Evolutionary conservation across 2,113 vertebrate genomes (phyloP).

Genomic region (Amia ocellicauda): DNA sequence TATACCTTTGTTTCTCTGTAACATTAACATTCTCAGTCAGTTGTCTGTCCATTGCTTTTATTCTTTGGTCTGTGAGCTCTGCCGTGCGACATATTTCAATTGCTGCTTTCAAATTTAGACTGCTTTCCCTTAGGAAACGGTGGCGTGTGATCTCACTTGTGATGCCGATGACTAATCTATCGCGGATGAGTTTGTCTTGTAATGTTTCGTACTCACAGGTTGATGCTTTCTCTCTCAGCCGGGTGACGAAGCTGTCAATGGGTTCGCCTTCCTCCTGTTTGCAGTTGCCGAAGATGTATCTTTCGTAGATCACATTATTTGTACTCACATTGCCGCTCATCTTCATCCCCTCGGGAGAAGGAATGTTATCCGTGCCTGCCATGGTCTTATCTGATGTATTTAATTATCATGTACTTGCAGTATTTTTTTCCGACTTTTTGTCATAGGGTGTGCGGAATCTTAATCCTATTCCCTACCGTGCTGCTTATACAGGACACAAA

Average conservation of each 20-base stretch:
- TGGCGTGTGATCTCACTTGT: constrained; percentile 6
- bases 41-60: constrained; percentile 3
- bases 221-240: constrained; percentile 15
- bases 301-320: constrained; percentile 26
- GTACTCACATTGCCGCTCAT: background rate
- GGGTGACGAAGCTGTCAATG: constrained; percentile 23
- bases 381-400: too few relatives aligned
- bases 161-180: constrained; percentile 10
- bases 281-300: constrained; percentile 23
- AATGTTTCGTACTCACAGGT: constrained; percentile 18
- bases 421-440: too few relatives aligned
- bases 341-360: background rate
- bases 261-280: constrained; percentile 23
- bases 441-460: too few relatives aligned
- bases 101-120: constrained; percentile 3
- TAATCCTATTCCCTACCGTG: too few relatives aligned
- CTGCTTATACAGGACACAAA: too few relatives aligned
- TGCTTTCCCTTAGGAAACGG: constrained; percentile 8
- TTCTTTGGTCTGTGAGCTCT: constrained; percentile 1
- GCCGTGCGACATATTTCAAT: constrained; percentile 22
- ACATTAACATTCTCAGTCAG: background rate
- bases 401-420: too few relatives aligned
- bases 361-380: too few relatives aligned
- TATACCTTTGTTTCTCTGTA: background rate
- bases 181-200: constrained; percentile 16